Evolutionary conservation across 2,113 vertebrate genomes (phyloP).

Genomic region (Tachysurus fulvidraco): DNA sequence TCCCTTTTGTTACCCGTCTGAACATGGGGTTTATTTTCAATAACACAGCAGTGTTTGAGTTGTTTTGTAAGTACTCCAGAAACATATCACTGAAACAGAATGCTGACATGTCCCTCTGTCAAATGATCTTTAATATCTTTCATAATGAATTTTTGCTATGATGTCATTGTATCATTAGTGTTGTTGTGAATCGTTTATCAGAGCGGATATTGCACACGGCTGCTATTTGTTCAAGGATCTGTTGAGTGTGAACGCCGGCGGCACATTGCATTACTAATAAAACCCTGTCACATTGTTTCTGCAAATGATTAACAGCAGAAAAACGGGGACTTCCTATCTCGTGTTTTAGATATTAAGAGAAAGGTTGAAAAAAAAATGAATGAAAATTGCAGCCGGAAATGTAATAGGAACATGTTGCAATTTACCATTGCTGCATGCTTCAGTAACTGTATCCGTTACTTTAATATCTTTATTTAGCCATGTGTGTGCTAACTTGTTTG

Average conservation of each 20-base stretch:
- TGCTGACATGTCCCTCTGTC: neutral
- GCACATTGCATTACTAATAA: constrained; percentile 47
- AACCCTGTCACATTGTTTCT: constrained; percentile 45
- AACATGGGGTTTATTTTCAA: neutral
- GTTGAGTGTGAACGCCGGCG: constrained; percentile 44
- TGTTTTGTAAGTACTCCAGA: neutral
- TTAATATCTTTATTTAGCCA: constrained; percentile 31
- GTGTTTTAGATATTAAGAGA: constrained; percentile 41
- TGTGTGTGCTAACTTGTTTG: constrained; percentile 27
- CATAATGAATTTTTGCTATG: constrained; percentile 19
- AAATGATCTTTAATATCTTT: constrained; percentile 31
- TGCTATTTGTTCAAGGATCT: constrained; percentile 52
- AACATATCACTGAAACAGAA: neutral
- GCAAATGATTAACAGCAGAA: constrained; percentile 44
- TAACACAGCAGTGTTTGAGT: neutral
- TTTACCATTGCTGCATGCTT: constrained; percentile 38
- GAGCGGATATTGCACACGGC: constrained; percentile 40
- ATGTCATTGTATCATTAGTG: constrained; percentile 40
- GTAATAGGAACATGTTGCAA: constrained; percentile 38
- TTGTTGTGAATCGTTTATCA: constrained; percentile 49
- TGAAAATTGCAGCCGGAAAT: constrained; percentile 20
- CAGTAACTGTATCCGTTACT: constrained; percentile 36
- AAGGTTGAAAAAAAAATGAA: constrained; percentile 27
- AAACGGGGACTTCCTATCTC: neutral
- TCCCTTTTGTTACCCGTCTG: neutral